These are phyloP conservation scores for Coracopsis vasa DNA, from an alignment of 2,113 vertebrate species.

Conservation along the genomic window DNA sequence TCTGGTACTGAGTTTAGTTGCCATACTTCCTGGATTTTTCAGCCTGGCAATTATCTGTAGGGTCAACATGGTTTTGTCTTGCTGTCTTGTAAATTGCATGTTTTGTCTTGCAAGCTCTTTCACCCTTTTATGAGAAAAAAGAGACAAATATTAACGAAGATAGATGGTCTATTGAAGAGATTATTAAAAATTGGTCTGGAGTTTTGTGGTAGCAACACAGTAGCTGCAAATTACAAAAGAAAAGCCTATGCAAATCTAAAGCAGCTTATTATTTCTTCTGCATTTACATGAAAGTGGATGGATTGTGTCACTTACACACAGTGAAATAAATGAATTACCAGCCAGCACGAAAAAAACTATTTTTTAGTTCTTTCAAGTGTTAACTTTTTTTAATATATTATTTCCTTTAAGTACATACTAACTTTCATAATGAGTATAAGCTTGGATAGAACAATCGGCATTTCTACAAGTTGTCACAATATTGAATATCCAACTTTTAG, in stretches of 20 bases:
- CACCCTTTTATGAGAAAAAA: background rate
- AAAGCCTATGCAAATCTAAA: background rate
- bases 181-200: background rate
- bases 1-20: background rate
- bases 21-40: background rate
- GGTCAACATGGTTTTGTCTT: background rate
- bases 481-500: background rate
- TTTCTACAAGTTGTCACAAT: background rate
- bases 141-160: background rate
- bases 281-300: background rate
- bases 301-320: background rate
- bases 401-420: background rate
- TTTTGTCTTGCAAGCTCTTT: background rate
- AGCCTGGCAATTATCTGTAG: background rate
- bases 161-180: background rate
- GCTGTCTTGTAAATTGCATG: background rate
- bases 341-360: background rate
- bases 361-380: background rate
- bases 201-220: background rate
- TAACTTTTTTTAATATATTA: background rate
- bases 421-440: background rate
- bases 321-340: background rate
- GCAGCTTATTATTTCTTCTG: background rate
- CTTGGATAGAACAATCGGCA: background rate
- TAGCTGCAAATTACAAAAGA: background rate